Conservation (phyloP, 2,888 invertebrate genomes). For the Calameuta pallipes region DNA sequence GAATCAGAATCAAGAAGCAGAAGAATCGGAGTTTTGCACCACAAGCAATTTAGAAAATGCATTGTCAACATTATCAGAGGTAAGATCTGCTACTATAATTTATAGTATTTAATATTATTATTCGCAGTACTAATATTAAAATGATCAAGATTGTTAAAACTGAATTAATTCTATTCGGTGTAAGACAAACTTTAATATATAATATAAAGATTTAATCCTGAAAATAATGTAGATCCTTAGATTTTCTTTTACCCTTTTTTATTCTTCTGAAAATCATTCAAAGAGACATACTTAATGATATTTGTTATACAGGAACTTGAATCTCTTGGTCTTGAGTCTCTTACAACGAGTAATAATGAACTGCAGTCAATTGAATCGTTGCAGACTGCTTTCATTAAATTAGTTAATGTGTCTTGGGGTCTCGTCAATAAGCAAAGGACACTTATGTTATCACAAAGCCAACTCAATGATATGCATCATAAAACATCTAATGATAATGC, state of each 20-base stretch:
- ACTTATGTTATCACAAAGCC: conserved; percentile 37
- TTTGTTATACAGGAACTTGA: conserved; percentile 40
- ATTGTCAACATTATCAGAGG: conserved; percentile 41
- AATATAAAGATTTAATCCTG: background rate
- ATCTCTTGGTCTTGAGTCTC: conserved; percentile 34
- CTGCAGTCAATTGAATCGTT: conserved; percentile 28
- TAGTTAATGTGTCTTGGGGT: conserved; percentile 42
- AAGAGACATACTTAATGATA: background rate
- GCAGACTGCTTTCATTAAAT: conserved; percentile 26
- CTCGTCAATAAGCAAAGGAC: conserved; percentile 40
- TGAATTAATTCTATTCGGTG: background rate
- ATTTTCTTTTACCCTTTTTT: background rate
- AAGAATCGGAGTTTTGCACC: conserved; percentile 35
- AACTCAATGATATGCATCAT: conserved; percentile 34
- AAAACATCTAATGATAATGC: conserved; percentile 40
- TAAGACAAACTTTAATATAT: background rate
- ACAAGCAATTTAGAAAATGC: conserved; percentile 40
- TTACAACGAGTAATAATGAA: conserved; percentile 17
- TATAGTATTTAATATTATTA: background rate
- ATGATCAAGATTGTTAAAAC: background rate
- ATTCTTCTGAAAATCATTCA: background rate
- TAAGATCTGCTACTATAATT: conserved; percentile 11
- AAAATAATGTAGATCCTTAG: background rate
- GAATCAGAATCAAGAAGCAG: conserved; percentile 16
- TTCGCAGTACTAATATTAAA: background rate